Evolutionary conservation across 2,113 vertebrate species (phyloP), one percentile per base, ranked within the genome.

Genomic region (Platichthys flesus): DNA sequence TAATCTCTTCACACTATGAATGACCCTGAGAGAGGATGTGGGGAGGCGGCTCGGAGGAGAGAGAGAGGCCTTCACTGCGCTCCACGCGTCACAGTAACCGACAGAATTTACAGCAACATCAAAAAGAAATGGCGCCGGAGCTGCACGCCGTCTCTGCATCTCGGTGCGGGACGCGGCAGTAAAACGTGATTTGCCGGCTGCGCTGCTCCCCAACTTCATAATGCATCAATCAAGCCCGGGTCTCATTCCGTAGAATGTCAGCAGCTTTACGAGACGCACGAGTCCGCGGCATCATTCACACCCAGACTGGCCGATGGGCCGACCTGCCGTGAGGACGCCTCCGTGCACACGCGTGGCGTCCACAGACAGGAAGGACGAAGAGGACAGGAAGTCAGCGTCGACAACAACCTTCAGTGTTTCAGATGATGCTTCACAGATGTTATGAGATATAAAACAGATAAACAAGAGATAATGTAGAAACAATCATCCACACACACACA

Each of bases 121-220:
- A 84, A 89, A 85, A 88, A 86, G 78, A 89, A 49, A 42, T 69
- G 79, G 82, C 59, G 24, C 74, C 62, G 16, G 3, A 20, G 66
- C 20, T 13, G 74, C 54, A 13, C 2, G 21, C 70, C 60, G n/a
- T 77, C 71, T 69, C 67, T 75, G 76, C 24, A 55, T 65, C 37
- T 69, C 2, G 54, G 20, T 21, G 51, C 78, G 56, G 81, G 67
- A 67, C 13, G 67, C 45, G 71, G 78, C 58, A 78, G 77, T 89
- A 86, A 89, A 88, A 67, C 59, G 79, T 88, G 84, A 91, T 91
- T 90, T 88, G 81, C 57, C 4, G 67, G 61, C 79, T 1, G n/a
- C 6, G 45, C 67, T 71, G 65, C 42, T 26, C 59, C 40, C 2
- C 28, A 0, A 69, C 85, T 86, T 73, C 65, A 55, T 3, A 40